phyloP scores from a whole-genome alignment of 2,888 invertebrate species.

The Linnaemya vulpina region DNA sequence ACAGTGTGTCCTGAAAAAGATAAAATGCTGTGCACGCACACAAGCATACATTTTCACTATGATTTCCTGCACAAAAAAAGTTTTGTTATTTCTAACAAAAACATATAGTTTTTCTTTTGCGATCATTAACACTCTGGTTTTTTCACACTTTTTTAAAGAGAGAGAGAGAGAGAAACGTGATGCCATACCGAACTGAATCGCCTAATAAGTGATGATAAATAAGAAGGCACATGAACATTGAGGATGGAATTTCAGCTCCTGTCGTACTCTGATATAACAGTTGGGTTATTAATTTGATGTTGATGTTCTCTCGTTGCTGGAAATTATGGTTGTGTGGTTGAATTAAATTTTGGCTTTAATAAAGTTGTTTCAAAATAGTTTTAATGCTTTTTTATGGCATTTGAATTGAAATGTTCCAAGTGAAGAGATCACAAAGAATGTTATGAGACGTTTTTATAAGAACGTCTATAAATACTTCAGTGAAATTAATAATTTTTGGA shows the following conservation, averaged over 20 bases:
- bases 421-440: background rate
- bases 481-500: no score
- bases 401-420: constrained; percentile 32
- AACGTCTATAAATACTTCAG: constrained; percentile 66
- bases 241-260: no score
- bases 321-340: no score
- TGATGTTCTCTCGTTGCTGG: no score
- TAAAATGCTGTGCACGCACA: background rate
- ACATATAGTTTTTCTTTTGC: background rate
- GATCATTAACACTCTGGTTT: no score
- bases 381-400: constrained; percentile 30
- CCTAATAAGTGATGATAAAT: no score
- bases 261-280: no score
- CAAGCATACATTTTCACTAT: background rate
- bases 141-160: no score
- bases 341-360: constrained; percentile 37
- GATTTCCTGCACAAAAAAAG: background rate
- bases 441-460: constrained; percentile 51
- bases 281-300: no score
- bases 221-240: no score
- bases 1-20: constrained; percentile 3
- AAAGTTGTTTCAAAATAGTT: constrained; percentile 44
- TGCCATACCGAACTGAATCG: no score
- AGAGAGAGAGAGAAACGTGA: no score
- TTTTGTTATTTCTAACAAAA: background rate